Base-by-base conservation (phyloP, 2,888 invertebrate species). In the Rhingia rostrata region DNA sequence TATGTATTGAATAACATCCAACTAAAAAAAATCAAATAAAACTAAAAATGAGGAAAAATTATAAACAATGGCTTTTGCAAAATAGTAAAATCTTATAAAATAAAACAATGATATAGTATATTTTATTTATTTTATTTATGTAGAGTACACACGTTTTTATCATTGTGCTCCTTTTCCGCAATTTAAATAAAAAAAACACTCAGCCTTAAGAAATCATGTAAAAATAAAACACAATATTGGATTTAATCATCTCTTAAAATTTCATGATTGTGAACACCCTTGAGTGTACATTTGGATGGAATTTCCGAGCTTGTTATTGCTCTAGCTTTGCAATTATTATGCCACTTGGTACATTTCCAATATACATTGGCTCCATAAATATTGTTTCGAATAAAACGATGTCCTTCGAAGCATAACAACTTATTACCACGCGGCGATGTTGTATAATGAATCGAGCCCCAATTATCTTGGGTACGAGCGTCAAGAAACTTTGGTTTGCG, bases 301-400 rank as follows among this genome's bases (percentile, higher is more conserved):
- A 89, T 88, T 41, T 86, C 87, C 12, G 88, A 72, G 39, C 89
- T 89, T 0, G 92, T 92, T 10, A 92, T 92, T 4, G 92, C 89
- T 70, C 92, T 88, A 6, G 91, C 91, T 37, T 90, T 90, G 67
- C 92, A 92, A 63, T 89, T 89, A 39, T 87, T 89, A 81, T 92
- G 92, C 92, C 92, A 92, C 79, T 90, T 91, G 47, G 91, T 89
- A 87, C 92, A 92, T 87, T 92, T 92, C 92, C 92, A 92, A 79
- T 92, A 92, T 6, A 90, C 88, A 81, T 91, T 91, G 4, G 89
- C 88, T 63, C 91, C 91, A 86, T 92, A 91, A 37, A 89, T 88
- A 67, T 92, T 91, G 60, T 92, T 92, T 51, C 90, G 90, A 32
- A 92, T 89, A 73, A 91, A 92, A 32, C 91, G 90, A 87, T 92